phyloP scores from a whole-genome alignment of 2,113 vertebrate genomes.

The Leuciscus idus region DNA sequence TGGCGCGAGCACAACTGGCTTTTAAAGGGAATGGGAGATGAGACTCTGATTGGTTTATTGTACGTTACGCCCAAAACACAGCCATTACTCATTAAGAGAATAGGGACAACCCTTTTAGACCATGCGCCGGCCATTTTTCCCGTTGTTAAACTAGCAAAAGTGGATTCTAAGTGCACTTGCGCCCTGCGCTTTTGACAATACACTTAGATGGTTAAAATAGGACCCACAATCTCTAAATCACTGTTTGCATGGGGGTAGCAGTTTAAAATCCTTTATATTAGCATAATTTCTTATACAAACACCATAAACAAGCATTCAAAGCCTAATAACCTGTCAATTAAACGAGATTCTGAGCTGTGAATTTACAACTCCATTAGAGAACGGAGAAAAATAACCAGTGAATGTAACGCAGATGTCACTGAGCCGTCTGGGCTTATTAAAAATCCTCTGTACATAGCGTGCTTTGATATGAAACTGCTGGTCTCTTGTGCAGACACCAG shows the following conservation, averaged over 20 bases:
- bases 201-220: too few relatives aligned
- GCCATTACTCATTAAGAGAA: too few relatives aligned
- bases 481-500: constrained; percentile 44
- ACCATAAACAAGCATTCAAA: neutral
- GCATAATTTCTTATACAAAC: neutral
- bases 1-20: too few relatives aligned
- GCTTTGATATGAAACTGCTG: constrained; percentile 50
- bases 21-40: too few relatives aligned
- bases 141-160: too few relatives aligned
- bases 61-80: too few relatives aligned
- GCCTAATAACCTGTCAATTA: constrained; percentile 17
- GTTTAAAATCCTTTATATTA: neutral
- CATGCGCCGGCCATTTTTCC: too few relatives aligned
- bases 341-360: constrained; percentile 24
- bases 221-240: neutral
- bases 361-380: constrained; percentile 25
- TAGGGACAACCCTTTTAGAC: too few relatives aligned
- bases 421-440: constrained; percentile 55
- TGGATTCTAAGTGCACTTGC: too few relatives aligned
- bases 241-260: neutral
- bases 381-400: constrained; percentile 42
- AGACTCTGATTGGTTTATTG: too few relatives aligned
- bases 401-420: constrained; percentile 52
- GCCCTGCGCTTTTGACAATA: too few relatives aligned
- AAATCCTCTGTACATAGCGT: constrained; percentile 45